Percentiles rank a stretch among this genome's conserved stretches.
Evolutionary conservation across 2,113 vertebrate species (phyloP).

Genomic region (Gallinago undulata): DNA sequence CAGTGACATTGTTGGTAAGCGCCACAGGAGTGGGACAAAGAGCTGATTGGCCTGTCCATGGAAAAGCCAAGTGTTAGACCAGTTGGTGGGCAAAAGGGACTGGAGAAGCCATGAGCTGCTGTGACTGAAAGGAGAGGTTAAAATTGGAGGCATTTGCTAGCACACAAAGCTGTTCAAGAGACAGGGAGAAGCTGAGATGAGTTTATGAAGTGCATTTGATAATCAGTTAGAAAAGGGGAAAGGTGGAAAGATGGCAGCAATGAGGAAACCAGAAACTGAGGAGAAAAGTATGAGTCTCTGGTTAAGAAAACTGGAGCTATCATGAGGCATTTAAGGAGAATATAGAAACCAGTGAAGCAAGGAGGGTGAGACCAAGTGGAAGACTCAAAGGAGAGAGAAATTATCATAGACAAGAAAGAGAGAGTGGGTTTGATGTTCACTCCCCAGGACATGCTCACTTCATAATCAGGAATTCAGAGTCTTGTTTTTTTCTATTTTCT

Average conservation of each 20-base stretch:
- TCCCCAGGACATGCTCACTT: neutral
- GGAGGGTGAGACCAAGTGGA: neutral
- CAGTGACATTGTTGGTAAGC: neutral
- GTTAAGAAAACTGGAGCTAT: neutral
- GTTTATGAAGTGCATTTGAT: neutral
- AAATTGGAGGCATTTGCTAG: neutral
- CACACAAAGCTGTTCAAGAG: neutral
- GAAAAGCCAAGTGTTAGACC: neutral
- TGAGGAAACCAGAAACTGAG: neutral
- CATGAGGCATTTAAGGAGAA: neutral
- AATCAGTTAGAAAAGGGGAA: neutral
- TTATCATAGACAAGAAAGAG: neutral
- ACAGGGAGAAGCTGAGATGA: neutral
- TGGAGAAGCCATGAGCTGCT: neutral
- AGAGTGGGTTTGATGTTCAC: neutral
- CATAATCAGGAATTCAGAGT: neutral
- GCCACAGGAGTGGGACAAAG: neutral
- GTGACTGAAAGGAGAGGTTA: neutral
- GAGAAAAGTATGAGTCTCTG: neutral
- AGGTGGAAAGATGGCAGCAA: neutral
- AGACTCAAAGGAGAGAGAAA: neutral
- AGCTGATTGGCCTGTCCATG: neutral
- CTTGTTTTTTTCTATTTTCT: neutral
- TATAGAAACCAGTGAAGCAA: neutral
- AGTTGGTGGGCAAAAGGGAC: neutral